These are phyloP conservation scores for Cossypha caffra DNA, from an alignment of 2,797 vertebrate genomes.

Conservation along the genomic window DNA sequence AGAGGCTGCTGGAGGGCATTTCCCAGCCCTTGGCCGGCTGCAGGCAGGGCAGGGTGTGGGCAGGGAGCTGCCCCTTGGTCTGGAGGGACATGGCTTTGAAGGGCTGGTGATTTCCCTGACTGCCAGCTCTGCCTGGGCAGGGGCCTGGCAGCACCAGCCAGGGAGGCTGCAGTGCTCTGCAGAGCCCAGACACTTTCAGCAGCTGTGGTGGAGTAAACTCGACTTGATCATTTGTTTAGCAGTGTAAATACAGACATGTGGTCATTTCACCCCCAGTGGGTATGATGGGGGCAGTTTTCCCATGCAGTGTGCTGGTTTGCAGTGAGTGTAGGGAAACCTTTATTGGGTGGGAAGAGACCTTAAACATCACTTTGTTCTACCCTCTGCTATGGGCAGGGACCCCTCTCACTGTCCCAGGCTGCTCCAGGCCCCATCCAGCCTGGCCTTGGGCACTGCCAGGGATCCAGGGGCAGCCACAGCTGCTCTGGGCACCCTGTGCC, in stretches of 20 bases:
- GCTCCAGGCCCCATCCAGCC: neutral
- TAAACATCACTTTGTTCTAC: neutral
- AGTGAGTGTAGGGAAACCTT: neutral
- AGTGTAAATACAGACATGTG: fast-evolving
- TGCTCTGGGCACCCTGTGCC: neutral
- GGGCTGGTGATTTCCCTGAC: neutral
- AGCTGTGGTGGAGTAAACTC: neutral
- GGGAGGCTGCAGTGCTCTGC: neutral
- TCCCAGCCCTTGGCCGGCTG: neutral
- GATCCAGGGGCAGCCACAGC: neutral
- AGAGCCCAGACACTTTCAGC: neutral
- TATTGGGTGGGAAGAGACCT: neutral
- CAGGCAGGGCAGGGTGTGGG: neutral
- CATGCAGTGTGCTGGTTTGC: neutral
- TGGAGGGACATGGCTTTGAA: neutral
- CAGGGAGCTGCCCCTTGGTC: neutral
- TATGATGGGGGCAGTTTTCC: fast-evolving
- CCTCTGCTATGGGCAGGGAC: neutral
- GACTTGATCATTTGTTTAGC: neutral
- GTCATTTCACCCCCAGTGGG: fast-evolving
- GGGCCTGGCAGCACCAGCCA: neutral
- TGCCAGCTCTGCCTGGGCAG: neutral
- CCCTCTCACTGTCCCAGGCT: fast-evolving
- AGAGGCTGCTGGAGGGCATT: neutral
- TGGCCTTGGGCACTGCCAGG: neutral